A percentile compares a stretch with the other conserved stretches of the same genome.
Conservation (phyloP, 2,797 vertebrate species). For the Dromococcyx pavoninus region DNA sequence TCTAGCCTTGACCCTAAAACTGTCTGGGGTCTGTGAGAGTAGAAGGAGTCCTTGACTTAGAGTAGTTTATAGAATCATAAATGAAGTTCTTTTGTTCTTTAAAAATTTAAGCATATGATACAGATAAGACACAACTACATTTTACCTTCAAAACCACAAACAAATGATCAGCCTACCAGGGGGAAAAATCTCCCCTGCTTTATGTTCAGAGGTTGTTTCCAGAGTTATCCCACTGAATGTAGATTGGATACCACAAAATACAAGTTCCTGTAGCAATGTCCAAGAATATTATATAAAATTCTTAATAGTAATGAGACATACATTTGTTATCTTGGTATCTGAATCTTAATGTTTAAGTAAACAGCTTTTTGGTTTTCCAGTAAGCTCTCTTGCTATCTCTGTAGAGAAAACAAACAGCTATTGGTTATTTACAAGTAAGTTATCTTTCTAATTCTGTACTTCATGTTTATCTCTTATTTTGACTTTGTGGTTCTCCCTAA, state of each 20-base stretch:
- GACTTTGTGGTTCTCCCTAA: background rate
- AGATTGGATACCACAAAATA: background rate
- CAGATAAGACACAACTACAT: background rate
- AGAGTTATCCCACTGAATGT: background rate
- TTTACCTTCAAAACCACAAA: background rate
- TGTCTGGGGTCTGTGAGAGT: background rate
- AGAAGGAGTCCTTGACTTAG: background rate
- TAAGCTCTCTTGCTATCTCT: background rate
- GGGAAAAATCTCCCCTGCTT: background rate
- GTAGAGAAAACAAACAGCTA: background rate
- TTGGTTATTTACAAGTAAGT: background rate
- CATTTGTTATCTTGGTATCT: background rate
- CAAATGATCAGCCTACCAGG: background rate
- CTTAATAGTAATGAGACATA: background rate
- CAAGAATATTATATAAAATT: background rate
- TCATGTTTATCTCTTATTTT: background rate
- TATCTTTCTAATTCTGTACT: background rate
- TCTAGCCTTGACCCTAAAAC: background rate
- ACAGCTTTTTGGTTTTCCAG: background rate
- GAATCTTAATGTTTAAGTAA: background rate
- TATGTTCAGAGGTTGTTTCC: background rate
- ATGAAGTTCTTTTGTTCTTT: background rate
- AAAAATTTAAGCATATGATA: background rate
- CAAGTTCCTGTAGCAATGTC: background rate
- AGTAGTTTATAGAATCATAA: background rate